phyloP scores from a whole-genome alignment of 2,113 vertebrate species.

The Carassius gibelio region DNA sequence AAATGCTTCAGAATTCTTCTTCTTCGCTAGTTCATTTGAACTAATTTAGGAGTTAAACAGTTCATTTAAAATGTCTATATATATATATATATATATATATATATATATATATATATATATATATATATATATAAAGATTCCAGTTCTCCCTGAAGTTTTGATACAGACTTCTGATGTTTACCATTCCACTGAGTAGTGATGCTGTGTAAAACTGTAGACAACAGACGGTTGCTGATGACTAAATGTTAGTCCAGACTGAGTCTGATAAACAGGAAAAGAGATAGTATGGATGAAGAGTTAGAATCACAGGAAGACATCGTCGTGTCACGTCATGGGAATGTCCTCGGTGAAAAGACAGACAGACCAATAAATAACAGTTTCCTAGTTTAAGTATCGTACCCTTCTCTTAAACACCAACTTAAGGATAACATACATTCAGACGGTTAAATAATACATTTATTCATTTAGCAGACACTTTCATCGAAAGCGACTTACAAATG shows the following conservation, averaged over 20 bases:
- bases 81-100: too few relatives aligned
- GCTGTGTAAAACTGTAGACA: background rate
- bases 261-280: constrained; percentile 68
- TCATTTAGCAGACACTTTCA: too few relatives aligned
- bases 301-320: background rate
- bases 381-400: background rate
- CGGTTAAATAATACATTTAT: background rate
- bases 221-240: constrained; percentile 15
- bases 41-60: background rate
- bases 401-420: background rate
- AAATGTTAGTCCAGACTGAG: constrained; percentile 43
- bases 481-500: too few relatives aligned
- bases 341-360: constrained; percentile 30
- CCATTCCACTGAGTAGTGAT: background rate
- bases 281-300: constrained; percentile 33
- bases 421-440: background rate
- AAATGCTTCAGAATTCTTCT: background rate
- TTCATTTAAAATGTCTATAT: background rate
- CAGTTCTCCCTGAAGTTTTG: background rate
- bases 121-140: background rate
- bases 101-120: too few relatives aligned
- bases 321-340: background rate
- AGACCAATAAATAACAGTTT: background rate
- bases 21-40: background rate
- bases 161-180: background rate